Percentiles rank a stretch among this genome's conserved stretches.
phyloP scores from a whole-genome alignment of 2,797 vertebrate species.

The Siniperca scherzeri region DNA sequence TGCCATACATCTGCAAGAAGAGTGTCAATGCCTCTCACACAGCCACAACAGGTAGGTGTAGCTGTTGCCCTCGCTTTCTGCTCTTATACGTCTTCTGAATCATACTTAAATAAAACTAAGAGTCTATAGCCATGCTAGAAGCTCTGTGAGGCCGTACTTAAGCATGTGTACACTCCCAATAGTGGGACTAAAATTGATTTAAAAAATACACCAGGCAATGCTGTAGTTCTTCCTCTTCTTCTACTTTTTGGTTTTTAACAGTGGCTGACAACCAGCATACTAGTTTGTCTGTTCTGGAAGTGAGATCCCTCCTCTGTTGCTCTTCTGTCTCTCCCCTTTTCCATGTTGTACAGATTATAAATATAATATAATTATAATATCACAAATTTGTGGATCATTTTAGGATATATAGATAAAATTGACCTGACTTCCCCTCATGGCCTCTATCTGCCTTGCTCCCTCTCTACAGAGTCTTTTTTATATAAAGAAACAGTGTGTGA shows the following conservation, averaged over 20 bases:
- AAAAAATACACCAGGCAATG: background rate
- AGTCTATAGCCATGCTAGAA: background rate
- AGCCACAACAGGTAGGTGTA: constrained; percentile 80
- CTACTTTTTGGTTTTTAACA: background rate
- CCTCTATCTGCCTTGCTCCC: background rate
- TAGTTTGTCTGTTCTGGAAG: background rate
- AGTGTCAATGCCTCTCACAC: constrained; percentile 66
- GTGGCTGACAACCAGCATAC: too few species aligned
- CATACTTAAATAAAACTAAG: background rate
- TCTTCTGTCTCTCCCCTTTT: background rate
- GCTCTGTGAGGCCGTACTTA: background rate
- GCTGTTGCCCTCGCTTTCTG: background rate
- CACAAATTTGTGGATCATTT: background rate
- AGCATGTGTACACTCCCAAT: background rate
- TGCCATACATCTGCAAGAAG: constrained; percentile 96
- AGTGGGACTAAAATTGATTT: too few species aligned
- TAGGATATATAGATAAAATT: too few species aligned
- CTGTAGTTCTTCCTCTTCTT: background rate
- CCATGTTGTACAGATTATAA: background rate
- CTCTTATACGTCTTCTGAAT: background rate
- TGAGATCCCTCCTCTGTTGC: background rate
- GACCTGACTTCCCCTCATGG: background rate
- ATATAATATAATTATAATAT: too few species aligned
- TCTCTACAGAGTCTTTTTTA: constrained; percentile 82
- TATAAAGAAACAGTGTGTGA: constrained; percentile 88